A percentile compares a stretch with the other conserved stretches of the same genome.
These are phyloP conservation scores for Stegostoma tigrinum DNA, from an alignment of 2,113 vertebrate species.

Conservation along the genomic window DNA sequence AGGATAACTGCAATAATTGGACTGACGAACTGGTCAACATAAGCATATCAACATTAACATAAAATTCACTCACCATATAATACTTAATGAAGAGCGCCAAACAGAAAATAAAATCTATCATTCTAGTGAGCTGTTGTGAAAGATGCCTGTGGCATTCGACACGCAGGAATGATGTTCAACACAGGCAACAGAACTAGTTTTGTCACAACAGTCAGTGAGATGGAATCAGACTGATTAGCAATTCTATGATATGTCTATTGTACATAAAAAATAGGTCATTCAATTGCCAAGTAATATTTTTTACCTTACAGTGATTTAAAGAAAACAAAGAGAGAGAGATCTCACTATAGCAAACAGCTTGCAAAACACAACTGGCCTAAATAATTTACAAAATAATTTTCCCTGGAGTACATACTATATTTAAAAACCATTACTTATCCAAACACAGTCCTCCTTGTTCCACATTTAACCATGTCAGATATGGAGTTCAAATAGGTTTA, in stretches of 20 bases:
- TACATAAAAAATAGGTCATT: neutral
- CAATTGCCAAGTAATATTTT: neutral
- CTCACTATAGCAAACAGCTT: neutral
- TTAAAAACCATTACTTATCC: neutral
- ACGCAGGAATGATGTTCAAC: neutral
- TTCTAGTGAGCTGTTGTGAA: neutral
- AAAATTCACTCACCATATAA: neutral
- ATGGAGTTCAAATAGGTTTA: neutral
- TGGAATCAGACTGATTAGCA: neutral
- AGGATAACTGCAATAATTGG: neutral
- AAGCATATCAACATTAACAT: neutral
- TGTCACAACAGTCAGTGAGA: neutral
- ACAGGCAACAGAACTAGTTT: neutral
- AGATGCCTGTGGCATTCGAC: neutral
- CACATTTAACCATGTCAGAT: neutral
- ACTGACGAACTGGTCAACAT: neutral
- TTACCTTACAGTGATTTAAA: neutral
- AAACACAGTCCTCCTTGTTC: too few species aligned
- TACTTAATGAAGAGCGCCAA: neutral
- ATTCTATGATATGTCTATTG: neutral
- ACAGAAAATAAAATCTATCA: constrained; percentile 2
- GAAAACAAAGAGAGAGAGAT: neutral
- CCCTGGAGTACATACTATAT: neutral
- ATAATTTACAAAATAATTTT: neutral
- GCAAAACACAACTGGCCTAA: neutral